These are phyloP conservation scores for Lycaon pictus DNA, from an alignment of 2,113 vertebrate genomes.

Conservation along the genomic window DNA sequence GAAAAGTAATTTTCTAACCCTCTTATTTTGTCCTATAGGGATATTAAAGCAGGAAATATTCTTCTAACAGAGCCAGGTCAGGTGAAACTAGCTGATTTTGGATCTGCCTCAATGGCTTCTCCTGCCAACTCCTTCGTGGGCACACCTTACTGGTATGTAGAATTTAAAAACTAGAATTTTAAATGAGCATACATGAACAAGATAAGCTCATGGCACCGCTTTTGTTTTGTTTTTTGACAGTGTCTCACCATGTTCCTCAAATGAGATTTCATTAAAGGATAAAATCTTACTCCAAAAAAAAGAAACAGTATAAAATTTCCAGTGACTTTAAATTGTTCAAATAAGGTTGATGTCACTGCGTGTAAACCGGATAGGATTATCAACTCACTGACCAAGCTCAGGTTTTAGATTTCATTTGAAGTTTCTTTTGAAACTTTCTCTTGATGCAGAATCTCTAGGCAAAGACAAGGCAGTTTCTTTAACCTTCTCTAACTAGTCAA, in stretches of 20 bases:
- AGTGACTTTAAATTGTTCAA: constrained; percentile 47
- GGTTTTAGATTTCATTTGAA: constrained; percentile 63
- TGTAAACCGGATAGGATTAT: constrained; percentile 69
- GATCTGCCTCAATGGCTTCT: constrained; percentile 97
- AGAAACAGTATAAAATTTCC: constrained; percentile 47
- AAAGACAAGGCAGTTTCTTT: constrained; percentile 42
- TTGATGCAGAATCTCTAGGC: constrained; percentile 63
- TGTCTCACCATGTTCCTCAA: not conserved
- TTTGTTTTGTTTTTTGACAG: not conserved
- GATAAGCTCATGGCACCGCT: not conserved
- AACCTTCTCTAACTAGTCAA: not conserved
- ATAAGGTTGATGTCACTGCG: constrained; percentile 51
- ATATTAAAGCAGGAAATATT: constrained; percentile 99
- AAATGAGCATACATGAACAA: not conserved
- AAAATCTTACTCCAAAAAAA: constrained; percentile 39
- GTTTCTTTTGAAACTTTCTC: constrained; percentile 72
- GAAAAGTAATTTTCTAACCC: constrained; percentile 61
- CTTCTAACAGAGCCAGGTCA: constrained; percentile 98
- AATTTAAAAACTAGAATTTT: constrained; percentile 14
- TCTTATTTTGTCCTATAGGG: constrained; percentile 88
- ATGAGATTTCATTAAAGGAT: constrained; percentile 10
- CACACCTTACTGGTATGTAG: constrained; percentile 97
- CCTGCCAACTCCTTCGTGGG: constrained; percentile 99
- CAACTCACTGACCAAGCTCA: constrained; percentile 36
- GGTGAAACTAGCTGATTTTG: constrained; percentile 99